These are phyloP conservation scores for Globicephala melas DNA, from an alignment of 2,113 vertebrate species.

Conservation along the genomic window DNA sequence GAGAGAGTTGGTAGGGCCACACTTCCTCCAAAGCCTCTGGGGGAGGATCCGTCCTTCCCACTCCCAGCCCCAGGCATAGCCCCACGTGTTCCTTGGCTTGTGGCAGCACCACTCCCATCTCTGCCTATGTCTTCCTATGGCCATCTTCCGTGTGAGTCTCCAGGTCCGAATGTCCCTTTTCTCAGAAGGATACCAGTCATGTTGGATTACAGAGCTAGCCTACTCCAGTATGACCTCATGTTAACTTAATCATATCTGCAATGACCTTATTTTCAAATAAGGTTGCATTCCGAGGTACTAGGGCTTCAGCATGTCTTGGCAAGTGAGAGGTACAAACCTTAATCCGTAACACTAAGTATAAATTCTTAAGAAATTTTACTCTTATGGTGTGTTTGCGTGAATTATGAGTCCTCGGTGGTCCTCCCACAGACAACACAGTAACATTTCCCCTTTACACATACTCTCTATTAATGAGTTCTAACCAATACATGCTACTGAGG, in stretches of 20 bases:
- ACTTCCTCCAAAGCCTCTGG: neutral
- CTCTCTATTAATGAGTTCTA: neutral
- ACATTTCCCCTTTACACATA: no score
- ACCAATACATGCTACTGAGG: fast-evolving
- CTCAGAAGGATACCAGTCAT: neutral
- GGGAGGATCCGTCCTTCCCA: neutral
- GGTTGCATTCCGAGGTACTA: neutral
- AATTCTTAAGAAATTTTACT: neutral
- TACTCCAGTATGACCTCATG: neutral
- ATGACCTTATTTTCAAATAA: neutral
- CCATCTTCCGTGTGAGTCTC: neutral
- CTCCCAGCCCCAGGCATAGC: no score
- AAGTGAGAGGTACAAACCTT: neutral
- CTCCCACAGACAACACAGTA: neutral
- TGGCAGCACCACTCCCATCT: fast-evolving
- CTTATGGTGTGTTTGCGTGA: neutral
- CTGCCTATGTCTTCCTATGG: neutral
- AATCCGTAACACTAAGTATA: neutral
- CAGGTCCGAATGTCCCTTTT: neutral
- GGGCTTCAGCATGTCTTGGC: neutral
- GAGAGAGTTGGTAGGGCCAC: neutral
- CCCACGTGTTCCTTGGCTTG: neutral
- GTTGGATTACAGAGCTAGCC: neutral
- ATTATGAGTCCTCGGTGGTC: neutral
- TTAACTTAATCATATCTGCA: neutral